Base-by-base conservation (phyloP, 2,797 vertebrate species). In the Xiphorhynchus erythropygius region DNA sequence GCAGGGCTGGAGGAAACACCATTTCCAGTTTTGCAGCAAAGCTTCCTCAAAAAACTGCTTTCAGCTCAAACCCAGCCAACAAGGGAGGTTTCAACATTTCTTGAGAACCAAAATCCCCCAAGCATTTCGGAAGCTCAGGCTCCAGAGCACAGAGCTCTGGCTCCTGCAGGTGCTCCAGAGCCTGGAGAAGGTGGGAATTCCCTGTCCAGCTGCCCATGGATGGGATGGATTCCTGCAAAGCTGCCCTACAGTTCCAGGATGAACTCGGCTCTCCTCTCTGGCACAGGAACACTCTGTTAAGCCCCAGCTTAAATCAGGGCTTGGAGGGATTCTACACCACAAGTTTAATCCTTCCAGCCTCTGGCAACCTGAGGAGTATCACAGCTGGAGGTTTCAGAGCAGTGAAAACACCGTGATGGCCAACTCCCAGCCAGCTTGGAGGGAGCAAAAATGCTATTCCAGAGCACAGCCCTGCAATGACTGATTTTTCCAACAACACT, bases 1-100 rank as follows among this genome's bases (percentile, higher is more conserved):
- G 77, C 76, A 56, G 52, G 80, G 69, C 73, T 78, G 77, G 30
- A 14, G 7, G 63, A 87, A 96, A 79, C 30, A 44, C 10, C 70
- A 37, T 47, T 82, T 73, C 93, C 68, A 95, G 77, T 41, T 69
- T 62, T 56, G 70, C 1, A 74, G 30, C 65, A 76, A 69, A 89
- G 18, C 67, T 94, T 89, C 95, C 93, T 79, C 89, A 69, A 76
- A 94, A 87, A 79, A 4, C 23, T 53, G 30, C 67, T 82, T 82
- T 76, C 13, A 1, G 65, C 53, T 87, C 84, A 82, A 71, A 78
- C 19, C 1, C 18, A 47, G 23, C 23, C 41, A 89, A 44, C 46
- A 42, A 4, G 7, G 62, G 79, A 82, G 42, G 30, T 57, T 50
- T 52, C 18, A 5, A 44, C 39, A 21, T 17, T 68, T 64, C 78